A percentile compares a stretch with the other conserved stretches of the same genome.
Conservation (phyloP, 2,113 vertebrate genomes). For the Actenoides lindsayi region DNA sequence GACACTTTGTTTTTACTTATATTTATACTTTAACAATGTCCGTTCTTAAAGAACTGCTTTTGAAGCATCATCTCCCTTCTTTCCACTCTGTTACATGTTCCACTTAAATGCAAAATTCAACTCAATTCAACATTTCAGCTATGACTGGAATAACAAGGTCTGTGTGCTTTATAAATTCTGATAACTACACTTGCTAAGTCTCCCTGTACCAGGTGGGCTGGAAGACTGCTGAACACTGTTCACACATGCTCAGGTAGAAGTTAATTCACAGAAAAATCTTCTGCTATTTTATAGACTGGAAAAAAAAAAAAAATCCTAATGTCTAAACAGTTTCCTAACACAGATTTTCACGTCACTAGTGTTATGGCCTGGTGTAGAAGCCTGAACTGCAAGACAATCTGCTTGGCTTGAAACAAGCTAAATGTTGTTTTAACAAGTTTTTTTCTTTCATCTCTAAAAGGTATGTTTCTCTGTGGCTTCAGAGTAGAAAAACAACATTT, state of each 20-base stretch:
- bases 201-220: neutral
- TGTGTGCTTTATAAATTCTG: neutral
- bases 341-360: slow-evolving; percentile 39
- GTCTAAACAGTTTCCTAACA: neutral
- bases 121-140: neutral
- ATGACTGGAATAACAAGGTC: neutral
- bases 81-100: neutral
- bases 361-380: slow-evolving; percentile 53
- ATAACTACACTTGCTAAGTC: neutral
- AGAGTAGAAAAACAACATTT: slow-evolving; percentile 37
- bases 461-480: slow-evolving; percentile 45
- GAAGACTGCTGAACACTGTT: neutral
- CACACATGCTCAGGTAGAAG: neutral
- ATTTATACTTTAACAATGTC: neutral
- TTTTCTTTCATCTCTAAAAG: slow-evolving; percentile 39
- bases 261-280: neutral
- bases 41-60: neutral
- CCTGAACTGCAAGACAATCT: slow-evolving; percentile 41
- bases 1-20: neutral
- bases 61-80: neutral
- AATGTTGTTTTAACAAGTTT: slow-evolving; percentile 39
- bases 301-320: neutral
- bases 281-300: neutral
- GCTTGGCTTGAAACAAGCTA: slow-evolving; percentile 43
- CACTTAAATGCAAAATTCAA: neutral